A percentile compares a stretch with the other conserved stretches of the same genome.
Evolutionary conservation across 2,888 invertebrate species (phyloP).

Genomic region (Drosophila parthenogenetica): DNA sequence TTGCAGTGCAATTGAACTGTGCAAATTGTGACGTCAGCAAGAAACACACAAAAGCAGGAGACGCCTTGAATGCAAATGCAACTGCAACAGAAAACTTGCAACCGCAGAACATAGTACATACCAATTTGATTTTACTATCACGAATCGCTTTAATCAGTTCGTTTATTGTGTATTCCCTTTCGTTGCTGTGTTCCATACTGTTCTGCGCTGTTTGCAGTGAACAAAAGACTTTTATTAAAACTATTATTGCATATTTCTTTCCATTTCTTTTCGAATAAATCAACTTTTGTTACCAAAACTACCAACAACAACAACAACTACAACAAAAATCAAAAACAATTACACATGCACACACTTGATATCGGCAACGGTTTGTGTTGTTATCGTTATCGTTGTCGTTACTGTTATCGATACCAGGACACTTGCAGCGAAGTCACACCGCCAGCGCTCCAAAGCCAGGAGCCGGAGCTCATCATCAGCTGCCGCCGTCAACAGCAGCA

Average conservation of each 20-base stretch:
- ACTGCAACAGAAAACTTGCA: background rate
- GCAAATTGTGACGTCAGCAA: slow-evolving; percentile 51
- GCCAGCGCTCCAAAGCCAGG: slow-evolving; percentile 72
- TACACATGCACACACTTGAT: slow-evolving; percentile 39
- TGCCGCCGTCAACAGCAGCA: slow-evolving; percentile 64
- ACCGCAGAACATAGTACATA: slow-evolving; percentile 6
- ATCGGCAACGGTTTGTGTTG: slow-evolving; percentile 34
- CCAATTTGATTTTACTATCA: slow-evolving; percentile 53
- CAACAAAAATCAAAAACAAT: slow-evolving; percentile 37
- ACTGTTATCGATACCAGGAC: slow-evolving; percentile 66
- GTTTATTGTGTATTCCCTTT: slow-evolving; percentile 58
- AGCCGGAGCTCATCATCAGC: slow-evolving; percentile 81
- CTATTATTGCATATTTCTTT: slow-evolving; percentile 72
- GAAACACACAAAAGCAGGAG: slow-evolving; percentile 3
- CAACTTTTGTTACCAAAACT: slow-evolving; percentile 65
- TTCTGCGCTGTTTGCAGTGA: slow-evolving; percentile 23
- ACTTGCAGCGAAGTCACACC: slow-evolving; percentile 75
- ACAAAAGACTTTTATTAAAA: slow-evolving; percentile 48
- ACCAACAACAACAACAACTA: slow-evolving; percentile 36
- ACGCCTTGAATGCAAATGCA: slow-evolving; percentile 38
- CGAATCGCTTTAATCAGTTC: slow-evolving; percentile 64
- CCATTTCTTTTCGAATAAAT: slow-evolving; percentile 62
- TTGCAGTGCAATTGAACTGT: slow-evolving; percentile 52
- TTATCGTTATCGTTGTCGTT: slow-evolving; percentile 21
- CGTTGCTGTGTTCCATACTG: slow-evolving; percentile 67